phyloP scores from a whole-genome alignment of 1,140 invertebrate genomes.

The Kradibia gibbosae region DNA sequence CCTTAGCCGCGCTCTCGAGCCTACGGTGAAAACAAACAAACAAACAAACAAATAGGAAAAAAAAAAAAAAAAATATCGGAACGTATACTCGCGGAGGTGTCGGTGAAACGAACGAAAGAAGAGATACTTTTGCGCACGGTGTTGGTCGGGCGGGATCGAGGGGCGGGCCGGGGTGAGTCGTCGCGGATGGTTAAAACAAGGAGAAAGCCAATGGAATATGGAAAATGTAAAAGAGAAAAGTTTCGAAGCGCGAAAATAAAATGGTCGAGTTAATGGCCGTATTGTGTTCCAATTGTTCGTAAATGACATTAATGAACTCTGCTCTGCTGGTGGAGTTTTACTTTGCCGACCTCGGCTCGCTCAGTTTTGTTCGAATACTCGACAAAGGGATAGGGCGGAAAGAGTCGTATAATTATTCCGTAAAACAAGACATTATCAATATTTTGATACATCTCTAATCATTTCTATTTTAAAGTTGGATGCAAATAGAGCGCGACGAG shows the following conservation, averaged over 20 bases:
- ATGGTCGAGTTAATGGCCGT: conserved; percentile 26
- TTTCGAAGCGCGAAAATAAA: conserved; percentile 16
- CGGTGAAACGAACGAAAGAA: background rate
- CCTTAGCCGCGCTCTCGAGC: background rate
- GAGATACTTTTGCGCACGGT: too few relatives aligned
- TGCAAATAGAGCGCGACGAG: too few relatives aligned
- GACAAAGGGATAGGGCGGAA: background rate
- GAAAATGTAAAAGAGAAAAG: conserved; percentile 6
- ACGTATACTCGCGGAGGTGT: background rate
- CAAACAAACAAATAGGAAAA: background rate
- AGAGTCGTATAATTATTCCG: background rate
- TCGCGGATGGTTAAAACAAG: too few relatives aligned
- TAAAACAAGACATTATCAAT: background rate
- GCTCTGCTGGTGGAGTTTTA: background rate
- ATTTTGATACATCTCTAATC: background rate
- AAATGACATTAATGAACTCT: conserved; percentile 2
- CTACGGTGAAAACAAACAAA: background rate
- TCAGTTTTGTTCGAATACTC: background rate
- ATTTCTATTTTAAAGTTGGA: too few relatives aligned
- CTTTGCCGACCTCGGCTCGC: background rate
- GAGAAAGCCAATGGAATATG: conserved; percentile 19
- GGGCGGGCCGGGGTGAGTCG: too few relatives aligned
- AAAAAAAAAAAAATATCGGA: background rate
- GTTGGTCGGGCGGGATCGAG: too few relatives aligned
- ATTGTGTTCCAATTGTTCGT: conserved; percentile 41